These are phyloP conservation scores for Larimichthys polyactis DNA, from an alignment of 2,113 vertebrate genomes.

Conservation along the genomic window DNA sequence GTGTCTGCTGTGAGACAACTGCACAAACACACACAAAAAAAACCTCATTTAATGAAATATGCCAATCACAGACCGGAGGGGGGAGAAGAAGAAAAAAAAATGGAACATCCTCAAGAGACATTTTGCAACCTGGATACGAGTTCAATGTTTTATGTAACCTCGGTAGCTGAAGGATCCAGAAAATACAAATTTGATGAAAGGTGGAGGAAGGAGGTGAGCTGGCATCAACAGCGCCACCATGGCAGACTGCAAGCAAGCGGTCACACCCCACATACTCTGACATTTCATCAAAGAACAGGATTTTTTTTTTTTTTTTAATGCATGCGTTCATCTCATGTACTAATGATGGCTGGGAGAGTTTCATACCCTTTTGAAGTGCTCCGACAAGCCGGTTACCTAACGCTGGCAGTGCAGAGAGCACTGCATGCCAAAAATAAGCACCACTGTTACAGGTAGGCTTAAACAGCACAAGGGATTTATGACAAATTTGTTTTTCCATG, in stretches of 20 bases:
- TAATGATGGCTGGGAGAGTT: constrained; percentile 16
- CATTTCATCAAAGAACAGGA: constrained; percentile 15
- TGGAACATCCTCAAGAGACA: background rate
- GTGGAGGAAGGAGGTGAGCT: background rate
- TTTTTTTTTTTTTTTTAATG: background rate
- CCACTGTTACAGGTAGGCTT: background rate
- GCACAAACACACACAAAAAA: background rate
- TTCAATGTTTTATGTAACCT: constrained; percentile 9
- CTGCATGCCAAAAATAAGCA: background rate
- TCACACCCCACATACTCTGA: background rate
- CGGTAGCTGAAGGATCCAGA: background rate
- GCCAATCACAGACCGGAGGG: background rate
- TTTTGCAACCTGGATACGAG: constrained; percentile 15
- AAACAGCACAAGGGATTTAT: background rate
- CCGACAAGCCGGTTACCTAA: background rate
- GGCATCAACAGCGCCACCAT: background rate
- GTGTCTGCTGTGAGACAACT: constrained; percentile 18
- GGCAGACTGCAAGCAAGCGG: background rate
- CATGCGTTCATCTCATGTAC: background rate
- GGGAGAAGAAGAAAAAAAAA: background rate
- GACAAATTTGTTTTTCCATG: background rate
- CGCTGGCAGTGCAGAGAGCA: background rate
- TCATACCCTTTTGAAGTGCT: constrained; percentile 12
- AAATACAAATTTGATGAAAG: background rate
- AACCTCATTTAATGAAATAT: constrained; percentile 14